These are phyloP conservation scores for Tryphoninae sp. DNA, from an alignment of 2,888 invertebrate genomes.

Conservation along the genomic window DNA sequence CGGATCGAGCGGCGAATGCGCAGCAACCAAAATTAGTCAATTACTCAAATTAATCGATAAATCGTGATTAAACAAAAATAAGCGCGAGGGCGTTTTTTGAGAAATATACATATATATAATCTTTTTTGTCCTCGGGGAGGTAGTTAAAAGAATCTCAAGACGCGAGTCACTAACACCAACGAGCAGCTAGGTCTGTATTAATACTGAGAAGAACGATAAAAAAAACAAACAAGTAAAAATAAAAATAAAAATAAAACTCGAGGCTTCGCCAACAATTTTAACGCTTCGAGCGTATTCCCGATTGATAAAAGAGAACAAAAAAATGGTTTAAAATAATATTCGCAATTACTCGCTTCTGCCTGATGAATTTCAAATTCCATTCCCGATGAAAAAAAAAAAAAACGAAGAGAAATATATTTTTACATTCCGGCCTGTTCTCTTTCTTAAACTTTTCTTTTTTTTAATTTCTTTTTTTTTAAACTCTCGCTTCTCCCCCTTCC, in stretches of 20 bases:
- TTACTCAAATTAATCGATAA: constrained; percentile 66
- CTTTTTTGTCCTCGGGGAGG: constrained; percentile 25
- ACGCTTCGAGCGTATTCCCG: constrained; percentile 33
- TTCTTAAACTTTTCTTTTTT: constrained; percentile 5
- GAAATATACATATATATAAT: constrained; percentile 2
- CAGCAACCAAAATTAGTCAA: constrained; percentile 79
- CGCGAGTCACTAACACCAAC: constrained; percentile 36
- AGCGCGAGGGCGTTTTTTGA: constrained; percentile 22
- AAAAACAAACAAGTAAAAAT: constrained; percentile 16
- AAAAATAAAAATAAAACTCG: constrained; percentile 3
- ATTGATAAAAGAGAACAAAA: constrained; percentile 8
- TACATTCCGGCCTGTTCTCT: constrained; percentile 32
- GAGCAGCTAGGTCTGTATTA: constrained; percentile 35
- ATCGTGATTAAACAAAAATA: constrained; percentile 40
- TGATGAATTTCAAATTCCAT: constrained; percentile 46
- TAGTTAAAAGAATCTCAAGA: constrained; percentile 38
- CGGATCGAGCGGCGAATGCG: constrained; percentile 66
- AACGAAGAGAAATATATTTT: constrained; percentile 9
- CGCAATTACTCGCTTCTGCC: constrained; percentile 33
- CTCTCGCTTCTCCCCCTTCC: constrained; percentile 1
- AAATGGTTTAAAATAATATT: not conserved
- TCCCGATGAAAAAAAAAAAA: constrained; percentile 2
- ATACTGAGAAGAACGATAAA: constrained; percentile 21
- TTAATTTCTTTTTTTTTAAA: not conserved
- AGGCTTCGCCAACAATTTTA: constrained; percentile 26